These are phyloP conservation scores for Himalopsyche japonica DNA, from an alignment of 2,888 invertebrate genomes.

Conservation along the genomic window DNA sequence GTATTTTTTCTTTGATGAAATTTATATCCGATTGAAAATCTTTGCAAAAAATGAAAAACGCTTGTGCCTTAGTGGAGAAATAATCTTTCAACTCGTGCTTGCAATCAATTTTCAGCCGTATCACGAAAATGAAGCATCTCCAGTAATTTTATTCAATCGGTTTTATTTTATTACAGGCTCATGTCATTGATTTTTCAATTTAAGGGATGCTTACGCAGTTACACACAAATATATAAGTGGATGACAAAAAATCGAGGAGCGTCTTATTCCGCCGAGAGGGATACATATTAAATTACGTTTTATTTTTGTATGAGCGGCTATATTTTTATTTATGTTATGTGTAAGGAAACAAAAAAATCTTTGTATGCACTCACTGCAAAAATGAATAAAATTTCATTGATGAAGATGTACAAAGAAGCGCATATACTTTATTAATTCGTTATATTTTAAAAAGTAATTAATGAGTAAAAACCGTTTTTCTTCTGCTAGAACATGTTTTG, in stretches of 20 bases:
- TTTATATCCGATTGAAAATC: not conserved
- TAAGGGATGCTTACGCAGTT: not conserved
- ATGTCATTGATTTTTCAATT: conserved; percentile 30
- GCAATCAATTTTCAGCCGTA: conserved; percentile 28
- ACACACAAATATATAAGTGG: not conserved
- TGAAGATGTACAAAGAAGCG: too few species aligned
- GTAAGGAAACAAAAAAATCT: not conserved
- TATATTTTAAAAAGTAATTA: too few species aligned
- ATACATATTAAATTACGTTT: not conserved
- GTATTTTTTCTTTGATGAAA: not conserved
- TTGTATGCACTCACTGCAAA: not conserved
- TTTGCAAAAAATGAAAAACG: not conserved
- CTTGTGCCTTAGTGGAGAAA: not conserved
- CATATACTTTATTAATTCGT: too few species aligned
- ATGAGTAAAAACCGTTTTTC: too few species aligned
- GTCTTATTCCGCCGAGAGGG: not conserved
- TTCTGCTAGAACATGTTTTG: too few species aligned
- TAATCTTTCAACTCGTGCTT: conserved; percentile 17
- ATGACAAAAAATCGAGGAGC: conserved; percentile 11
- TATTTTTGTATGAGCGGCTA: not conserved
- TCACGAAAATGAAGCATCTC: conserved; percentile 21
- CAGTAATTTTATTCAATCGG: conserved; percentile 27
- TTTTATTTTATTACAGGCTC: conserved; percentile 27
- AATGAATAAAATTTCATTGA: too few species aligned
- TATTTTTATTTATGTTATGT: not conserved